Evolutionary conservation across 1,140 invertebrate species (phyloP).

Genomic region (Platorchestia sp.): DNA sequence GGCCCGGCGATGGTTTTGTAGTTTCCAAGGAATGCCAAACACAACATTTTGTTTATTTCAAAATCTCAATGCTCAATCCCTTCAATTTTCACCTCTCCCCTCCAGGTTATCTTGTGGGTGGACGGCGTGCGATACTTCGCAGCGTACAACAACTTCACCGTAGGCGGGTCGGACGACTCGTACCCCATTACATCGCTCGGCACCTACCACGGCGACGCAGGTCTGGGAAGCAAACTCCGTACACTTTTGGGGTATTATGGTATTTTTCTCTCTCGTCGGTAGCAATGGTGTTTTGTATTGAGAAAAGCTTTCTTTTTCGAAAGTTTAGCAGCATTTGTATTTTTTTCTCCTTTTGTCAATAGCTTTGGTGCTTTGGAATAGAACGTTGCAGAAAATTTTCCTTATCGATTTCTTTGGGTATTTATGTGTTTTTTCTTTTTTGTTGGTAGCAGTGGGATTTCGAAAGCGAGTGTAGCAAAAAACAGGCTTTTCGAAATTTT

Average conservation of each 20-base stretch:
- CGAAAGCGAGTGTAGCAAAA: no score
- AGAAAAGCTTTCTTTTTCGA: not conserved
- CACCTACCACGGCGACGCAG: slow-evolving; percentile 16
- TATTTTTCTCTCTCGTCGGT: not conserved
- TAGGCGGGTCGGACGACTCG: not conserved
- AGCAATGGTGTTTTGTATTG: not conserved
- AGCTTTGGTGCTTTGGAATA: no score
- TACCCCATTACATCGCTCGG: not conserved
- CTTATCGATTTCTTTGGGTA: no score
- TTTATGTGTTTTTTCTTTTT: no score
- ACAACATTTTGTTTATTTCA: not conserved
- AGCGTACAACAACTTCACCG: not conserved
- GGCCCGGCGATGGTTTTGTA: no score
- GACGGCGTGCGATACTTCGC: not conserved
- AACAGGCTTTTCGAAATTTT: no score
- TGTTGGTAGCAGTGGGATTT: no score
- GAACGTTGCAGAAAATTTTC: no score
- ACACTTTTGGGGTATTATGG: not conserved
- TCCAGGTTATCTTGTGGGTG: not conserved
- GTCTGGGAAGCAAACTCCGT: not conserved
- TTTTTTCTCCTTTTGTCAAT: no score
- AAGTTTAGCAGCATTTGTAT: not conserved
- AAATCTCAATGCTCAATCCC: not conserved
- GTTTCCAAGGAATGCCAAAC: no score
- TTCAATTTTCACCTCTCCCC: not conserved